Evolutionary conservation across 2,888 invertebrate species (phyloP).

Genomic region (Eudemis profundana): DNA sequence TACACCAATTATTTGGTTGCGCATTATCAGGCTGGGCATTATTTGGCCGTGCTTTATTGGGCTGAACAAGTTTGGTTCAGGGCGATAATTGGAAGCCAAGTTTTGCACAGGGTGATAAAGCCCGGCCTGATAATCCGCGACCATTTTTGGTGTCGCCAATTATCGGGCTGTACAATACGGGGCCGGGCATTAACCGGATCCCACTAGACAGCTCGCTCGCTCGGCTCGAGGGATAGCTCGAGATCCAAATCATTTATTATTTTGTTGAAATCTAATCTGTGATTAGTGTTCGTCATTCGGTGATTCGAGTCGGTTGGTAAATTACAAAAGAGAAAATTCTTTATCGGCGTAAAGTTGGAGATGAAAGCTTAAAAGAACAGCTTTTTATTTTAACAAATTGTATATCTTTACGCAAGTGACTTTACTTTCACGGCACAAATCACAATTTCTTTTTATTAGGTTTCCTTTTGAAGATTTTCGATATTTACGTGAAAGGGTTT

Average conservation of each 20-base stretch:
- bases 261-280: constrained; percentile 41
- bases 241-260: constrained; percentile 38
- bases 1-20: too few species aligned
- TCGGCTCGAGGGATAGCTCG: constrained; percentile 30
- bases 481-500: constrained; percentile 54
- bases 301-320: constrained; percentile 24
- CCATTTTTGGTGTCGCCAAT: too few species aligned
- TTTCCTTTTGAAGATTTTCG: not conserved
- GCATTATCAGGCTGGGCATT: too few species aligned
- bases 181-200: too few species aligned
- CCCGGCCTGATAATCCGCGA: too few species aligned
- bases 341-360: constrained; percentile 3
- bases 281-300: constrained; percentile 31
- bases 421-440: constrained; percentile 42
- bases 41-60: too few species aligned
- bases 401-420: constrained; percentile 29
- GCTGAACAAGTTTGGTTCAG: too few species aligned
- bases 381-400: constrained; percentile 27
- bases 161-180: too few species aligned
- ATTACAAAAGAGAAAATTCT: constrained; percentile 15
- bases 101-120: too few species aligned
- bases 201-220: constrained; percentile 29
- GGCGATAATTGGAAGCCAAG: too few species aligned
- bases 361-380: not conserved
- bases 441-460: constrained; percentile 16